These are phyloP conservation scores for Origma solitaria DNA, from an alignment of 2,113 vertebrate species.

Conservation along the genomic window DNA sequence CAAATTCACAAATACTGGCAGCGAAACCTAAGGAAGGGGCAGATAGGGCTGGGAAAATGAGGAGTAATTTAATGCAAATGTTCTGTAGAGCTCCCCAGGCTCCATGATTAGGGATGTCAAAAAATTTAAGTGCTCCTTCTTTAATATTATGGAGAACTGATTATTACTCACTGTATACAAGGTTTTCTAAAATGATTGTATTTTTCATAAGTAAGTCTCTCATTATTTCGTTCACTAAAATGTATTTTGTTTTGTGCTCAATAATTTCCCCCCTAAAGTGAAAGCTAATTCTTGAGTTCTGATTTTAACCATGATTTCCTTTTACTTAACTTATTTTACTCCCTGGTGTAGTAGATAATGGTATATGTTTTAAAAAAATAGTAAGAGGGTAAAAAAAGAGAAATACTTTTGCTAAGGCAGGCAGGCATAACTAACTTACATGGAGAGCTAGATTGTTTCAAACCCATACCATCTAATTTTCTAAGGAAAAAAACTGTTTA, in stretches of 20 bases:
- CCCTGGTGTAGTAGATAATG: slow-evolving; percentile 46
- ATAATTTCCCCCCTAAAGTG: slow-evolving; percentile 23
- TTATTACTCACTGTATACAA: slow-evolving; percentile 60
- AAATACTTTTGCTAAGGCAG: slow-evolving; percentile 5
- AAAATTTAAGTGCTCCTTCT: slow-evolving; percentile 73
- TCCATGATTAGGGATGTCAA: slow-evolving; percentile 73
- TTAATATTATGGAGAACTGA: slow-evolving; percentile 71
- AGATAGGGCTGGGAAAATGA: slow-evolving; percentile 65
- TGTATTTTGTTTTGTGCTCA: slow-evolving; percentile 35
- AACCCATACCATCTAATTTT: background rate
- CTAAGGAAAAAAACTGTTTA: background rate
- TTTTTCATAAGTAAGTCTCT: slow-evolving; percentile 40
- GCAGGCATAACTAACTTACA: background rate
- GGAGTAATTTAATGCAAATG: slow-evolving; percentile 81
- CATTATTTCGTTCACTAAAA: slow-evolving; percentile 51
- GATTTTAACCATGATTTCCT: slow-evolving; percentile 34
- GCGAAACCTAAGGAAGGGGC: slow-evolving; percentile 55
- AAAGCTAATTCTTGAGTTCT: slow-evolving; percentile 52
- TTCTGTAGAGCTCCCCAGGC: slow-evolving; percentile 68
- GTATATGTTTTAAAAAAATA: background rate
- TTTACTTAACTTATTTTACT: slow-evolving; percentile 62
- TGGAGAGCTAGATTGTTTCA: background rate
- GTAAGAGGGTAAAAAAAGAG: background rate
- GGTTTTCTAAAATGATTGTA: slow-evolving; percentile 46
- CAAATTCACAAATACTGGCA: slow-evolving; percentile 69